phyloP scores from a whole-genome alignment of 2,113 vertebrate genomes.

The Canis aureus region DNA sequence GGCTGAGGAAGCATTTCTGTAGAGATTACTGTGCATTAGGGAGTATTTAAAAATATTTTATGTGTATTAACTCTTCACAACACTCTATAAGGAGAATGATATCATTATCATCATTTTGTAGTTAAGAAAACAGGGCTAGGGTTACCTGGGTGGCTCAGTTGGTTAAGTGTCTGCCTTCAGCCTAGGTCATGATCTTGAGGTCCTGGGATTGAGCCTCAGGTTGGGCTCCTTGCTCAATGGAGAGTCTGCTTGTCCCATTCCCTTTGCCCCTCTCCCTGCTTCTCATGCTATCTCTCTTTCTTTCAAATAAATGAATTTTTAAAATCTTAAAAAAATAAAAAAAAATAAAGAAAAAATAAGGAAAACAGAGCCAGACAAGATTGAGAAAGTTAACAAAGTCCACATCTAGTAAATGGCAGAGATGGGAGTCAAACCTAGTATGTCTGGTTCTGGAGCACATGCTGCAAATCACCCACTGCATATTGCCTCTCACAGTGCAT shows the following conservation, averaged over 20 bases:
- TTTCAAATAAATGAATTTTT: neutral
- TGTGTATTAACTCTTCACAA: neutral
- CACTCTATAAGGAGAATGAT: neutral
- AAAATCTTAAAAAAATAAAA: neutral
- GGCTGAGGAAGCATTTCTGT: neutral
- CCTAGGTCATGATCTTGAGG: neutral
- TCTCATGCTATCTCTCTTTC: neutral
- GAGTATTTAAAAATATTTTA: neutral
- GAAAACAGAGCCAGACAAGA: neutral
- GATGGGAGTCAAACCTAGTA: neutral
- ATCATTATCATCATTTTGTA: neutral
- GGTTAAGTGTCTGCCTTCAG: neutral
- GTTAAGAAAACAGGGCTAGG: neutral
- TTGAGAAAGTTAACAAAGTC: neutral
- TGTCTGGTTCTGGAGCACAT: neutral
- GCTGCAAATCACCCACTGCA: neutral
- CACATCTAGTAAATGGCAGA: neutral
- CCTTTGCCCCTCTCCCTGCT: neutral
- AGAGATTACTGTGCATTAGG: neutral
- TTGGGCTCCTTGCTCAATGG: neutral
- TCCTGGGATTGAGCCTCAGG: accelerated
- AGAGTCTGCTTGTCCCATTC: neutral
- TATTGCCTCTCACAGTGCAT: neutral
- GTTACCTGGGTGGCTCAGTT: neutral
- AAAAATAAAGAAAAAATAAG: neutral